Evolutionary conservation across 2,797 vertebrate genomes (phyloP), one percentile per base, ranked within the genome.

Genomic region (Picus viridis): DNA sequence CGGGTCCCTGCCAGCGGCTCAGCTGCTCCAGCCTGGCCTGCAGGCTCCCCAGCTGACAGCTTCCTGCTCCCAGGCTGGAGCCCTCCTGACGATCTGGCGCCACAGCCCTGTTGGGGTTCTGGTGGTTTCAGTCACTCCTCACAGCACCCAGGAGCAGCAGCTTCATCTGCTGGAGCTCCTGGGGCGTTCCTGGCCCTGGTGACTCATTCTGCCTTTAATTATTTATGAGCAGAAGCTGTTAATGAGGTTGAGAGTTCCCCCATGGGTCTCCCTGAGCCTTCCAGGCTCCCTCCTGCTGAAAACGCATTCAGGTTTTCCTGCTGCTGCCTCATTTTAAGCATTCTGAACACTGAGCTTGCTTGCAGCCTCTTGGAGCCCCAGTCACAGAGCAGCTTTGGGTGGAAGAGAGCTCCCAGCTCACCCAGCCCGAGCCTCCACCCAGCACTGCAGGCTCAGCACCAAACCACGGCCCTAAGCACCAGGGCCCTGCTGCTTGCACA

Each of bases 111-210:
- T 8, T 18, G 29, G 14, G 62, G 26, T 79, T 70, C 45, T 71
- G 27, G 6, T 43, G 0, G 4, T 13, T 67, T 53, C 72, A 49
- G 74, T 11, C 47, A 22, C 10, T 47, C 56, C 84, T 73, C 58
- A 6, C 47, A 7, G 5, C 0, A 0, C 6, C 24, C 26, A 8
- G 12, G 39, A 70, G 54, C 67, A 72, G 63, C 62, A 26, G 0
- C 34, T 76, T 27, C 10, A 0, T 56, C 82, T 47, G 27, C n/a
- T 6, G 5, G 34, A 89, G 70, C 83, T 86, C 59, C 30, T 43
- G 88, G 41, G 76, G 83, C 45, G 15, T 54, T 13, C 29, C 3
- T 53, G 43, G 58, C 79, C 75, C 65, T 58, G 65, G 39, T 39
- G 74, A 30, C 43, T 93, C 36, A 6, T 9, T 75, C 67, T 51